These are phyloP conservation scores for Atethmia centrago DNA, from an alignment of 2,888 invertebrate genomes.

Conservation along the genomic window DNA sequence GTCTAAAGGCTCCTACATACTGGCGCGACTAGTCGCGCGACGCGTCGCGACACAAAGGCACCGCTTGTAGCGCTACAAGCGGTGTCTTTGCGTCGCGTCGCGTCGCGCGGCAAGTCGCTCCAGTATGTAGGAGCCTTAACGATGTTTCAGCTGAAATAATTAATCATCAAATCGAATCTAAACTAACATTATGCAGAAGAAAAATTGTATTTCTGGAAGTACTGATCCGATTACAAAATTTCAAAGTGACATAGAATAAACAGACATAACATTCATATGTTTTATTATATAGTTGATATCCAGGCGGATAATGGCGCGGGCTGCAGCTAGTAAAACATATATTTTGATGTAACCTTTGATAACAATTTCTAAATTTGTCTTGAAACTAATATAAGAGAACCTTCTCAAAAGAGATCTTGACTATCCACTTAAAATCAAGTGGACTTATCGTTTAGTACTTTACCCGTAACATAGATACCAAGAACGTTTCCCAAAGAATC, in stretches of 20 bases:
- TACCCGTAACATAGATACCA: constrained; percentile 8
- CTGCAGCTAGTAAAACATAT: background rate
- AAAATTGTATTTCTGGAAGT: background rate
- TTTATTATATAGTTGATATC: background rate
- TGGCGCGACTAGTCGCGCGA: too few relatives aligned
- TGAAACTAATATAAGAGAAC: background rate
- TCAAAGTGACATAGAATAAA: background rate
- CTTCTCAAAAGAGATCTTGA: constrained; percentile 10
- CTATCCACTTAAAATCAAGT: constrained; percentile 4
- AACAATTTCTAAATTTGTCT: background rate
- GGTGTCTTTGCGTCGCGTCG: too few relatives aligned
- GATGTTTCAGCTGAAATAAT: too few relatives aligned
- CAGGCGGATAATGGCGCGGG: background rate
- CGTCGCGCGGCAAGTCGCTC: too few relatives aligned
- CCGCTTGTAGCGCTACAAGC: too few relatives aligned
- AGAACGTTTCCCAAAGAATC: background rate
- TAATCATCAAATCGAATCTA: background rate
- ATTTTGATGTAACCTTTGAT: background rate
- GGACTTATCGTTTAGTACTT: constrained; percentile 15
- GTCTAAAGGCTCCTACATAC: too few relatives aligned
- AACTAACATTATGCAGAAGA: background rate
- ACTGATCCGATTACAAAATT: background rate
- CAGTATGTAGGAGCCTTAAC: too few relatives aligned
- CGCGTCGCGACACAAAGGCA: too few relatives aligned
- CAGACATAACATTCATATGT: background rate